A percentile compares a stretch with the other conserved stretches of the same genome.
These are phyloP conservation scores for Siderastrea siderea DNA, from an alignment of 92 coral and sea anemone genomes.

Conservation along the genomic window DNA sequence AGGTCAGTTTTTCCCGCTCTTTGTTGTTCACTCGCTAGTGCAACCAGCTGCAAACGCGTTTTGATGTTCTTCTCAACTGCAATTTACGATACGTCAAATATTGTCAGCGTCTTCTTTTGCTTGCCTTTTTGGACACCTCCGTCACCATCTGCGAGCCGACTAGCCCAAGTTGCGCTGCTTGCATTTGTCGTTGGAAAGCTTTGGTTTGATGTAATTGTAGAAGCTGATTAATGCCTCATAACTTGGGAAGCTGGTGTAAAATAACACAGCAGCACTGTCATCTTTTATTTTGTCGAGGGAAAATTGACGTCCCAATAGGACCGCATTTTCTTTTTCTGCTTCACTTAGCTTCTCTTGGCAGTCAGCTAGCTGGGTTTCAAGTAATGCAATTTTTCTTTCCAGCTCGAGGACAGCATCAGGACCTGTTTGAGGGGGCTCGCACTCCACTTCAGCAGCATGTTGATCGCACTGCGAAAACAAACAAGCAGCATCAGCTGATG, in stretches of 20 bases:
- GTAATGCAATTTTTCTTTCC: constrained; percentile 3
- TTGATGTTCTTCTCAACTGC: no score
- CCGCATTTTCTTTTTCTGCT: not conserved
- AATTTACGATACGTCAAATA: no score
- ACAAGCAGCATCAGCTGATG: not conserved
- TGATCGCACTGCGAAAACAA: not conserved
- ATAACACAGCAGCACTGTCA: constrained; percentile 30
- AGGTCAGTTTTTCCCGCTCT: no score
- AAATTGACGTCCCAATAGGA: constrained; percentile 29
- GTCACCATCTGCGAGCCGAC: no score
- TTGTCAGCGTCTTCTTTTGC: no score
- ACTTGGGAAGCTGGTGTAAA: constrained; percentile 45
- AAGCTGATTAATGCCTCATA: constrained; percentile 32
- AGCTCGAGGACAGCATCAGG: constrained; percentile 7
- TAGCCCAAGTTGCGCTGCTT: no score
- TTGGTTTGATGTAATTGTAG: constrained; percentile 29
- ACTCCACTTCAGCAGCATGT: not conserved
- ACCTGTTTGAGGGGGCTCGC: not conserved
- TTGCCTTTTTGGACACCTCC: no score
- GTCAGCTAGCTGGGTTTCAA: constrained; percentile 4
- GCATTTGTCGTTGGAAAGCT: no score
- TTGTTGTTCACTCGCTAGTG: no score
- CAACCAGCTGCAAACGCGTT: no score
- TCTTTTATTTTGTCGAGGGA: constrained; percentile 33
- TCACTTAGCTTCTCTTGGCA: not conserved